Percentiles rank a stretch among this genome's conserved stretches.
Evolutionary conservation across 1,140 invertebrate genomes (phyloP).

Genomic region (Berghia stephanieae): DNA sequence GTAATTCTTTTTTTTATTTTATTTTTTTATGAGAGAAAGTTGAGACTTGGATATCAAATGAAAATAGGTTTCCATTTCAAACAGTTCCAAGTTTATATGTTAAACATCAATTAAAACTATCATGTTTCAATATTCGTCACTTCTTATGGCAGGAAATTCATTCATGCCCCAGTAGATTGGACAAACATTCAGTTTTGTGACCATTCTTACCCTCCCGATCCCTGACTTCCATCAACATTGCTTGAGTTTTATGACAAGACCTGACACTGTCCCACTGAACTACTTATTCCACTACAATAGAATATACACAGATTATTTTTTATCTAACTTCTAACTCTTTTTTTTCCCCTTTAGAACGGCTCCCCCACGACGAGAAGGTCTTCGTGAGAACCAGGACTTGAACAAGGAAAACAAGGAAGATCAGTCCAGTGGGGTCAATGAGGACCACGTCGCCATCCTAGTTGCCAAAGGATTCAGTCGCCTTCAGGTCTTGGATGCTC

Average conservation of each 20-base stretch:
- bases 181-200: no score
- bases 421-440: constrained; percentile 80
- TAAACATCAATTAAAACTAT: no score
- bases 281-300: no score
- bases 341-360: constrained; percentile 20
- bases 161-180: no score
- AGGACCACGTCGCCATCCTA: constrained; percentile 87
- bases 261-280: background rate
- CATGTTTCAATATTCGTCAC: no score
- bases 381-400: constrained; percentile 53
- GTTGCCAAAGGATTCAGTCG: constrained; percentile 89
- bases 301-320: background rate
- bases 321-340: background rate
- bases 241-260: no score
- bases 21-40: no score
- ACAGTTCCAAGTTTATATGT: no score
- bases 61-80: no score
- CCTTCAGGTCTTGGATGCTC: constrained; percentile 86
- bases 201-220: background rate
- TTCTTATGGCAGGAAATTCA: background rate
- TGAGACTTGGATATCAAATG: no score
- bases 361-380: constrained; percentile 46
- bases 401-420: constrained; percentile 64
- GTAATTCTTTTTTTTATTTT: no score
- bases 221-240: background rate